These are phyloP conservation scores for Matsumurasca onukii DNA, from an alignment of 1,140 invertebrate species.

Conservation along the genomic window DNA sequence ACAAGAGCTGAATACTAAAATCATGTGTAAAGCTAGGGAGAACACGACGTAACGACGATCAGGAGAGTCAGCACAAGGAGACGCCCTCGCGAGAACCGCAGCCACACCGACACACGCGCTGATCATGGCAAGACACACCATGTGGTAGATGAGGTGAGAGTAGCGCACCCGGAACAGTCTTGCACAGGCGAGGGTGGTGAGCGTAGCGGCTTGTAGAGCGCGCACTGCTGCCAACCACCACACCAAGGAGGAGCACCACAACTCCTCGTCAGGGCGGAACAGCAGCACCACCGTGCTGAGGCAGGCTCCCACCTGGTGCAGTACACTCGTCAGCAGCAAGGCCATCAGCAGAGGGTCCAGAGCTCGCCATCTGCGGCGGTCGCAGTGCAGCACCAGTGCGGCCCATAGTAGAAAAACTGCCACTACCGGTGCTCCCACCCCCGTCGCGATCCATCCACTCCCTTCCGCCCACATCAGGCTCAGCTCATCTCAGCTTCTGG, in stretches of 20 bases:
- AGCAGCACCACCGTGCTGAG: constrained; percentile 53
- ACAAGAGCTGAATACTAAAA: constrained; percentile 48
- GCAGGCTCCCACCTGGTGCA: constrained; percentile 52
- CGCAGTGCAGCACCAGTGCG: constrained; percentile 54
- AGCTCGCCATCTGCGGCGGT: constrained; percentile 53
- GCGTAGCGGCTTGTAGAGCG: constrained; percentile 55
- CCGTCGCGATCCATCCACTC: constrained; percentile 54
- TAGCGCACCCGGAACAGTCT: constrained; percentile 52
- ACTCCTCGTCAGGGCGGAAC: constrained; percentile 50
- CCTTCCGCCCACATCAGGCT: constrained; percentile 50
- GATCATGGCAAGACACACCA: constrained; percentile 54
- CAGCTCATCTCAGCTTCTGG: background rate
- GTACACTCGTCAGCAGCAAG: constrained; percentile 51
- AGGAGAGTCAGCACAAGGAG: constrained; percentile 42
- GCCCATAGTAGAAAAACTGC: constrained; percentile 53
- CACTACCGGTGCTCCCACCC: constrained; percentile 54
- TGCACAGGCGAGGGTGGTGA: constrained; percentile 55
- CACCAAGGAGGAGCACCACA: constrained; percentile 51
- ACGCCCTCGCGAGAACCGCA: constrained; percentile 48
- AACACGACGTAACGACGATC: constrained; percentile 51
- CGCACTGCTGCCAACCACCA: constrained; percentile 55
- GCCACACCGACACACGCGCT: constrained; percentile 53
- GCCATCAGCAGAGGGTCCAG: constrained; percentile 57
- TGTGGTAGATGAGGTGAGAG: constrained; percentile 56
- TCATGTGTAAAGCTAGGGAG: constrained; percentile 51